Conservation (phyloP, 2,797 vertebrate species). For the Xenentodon cancila region DNA sequence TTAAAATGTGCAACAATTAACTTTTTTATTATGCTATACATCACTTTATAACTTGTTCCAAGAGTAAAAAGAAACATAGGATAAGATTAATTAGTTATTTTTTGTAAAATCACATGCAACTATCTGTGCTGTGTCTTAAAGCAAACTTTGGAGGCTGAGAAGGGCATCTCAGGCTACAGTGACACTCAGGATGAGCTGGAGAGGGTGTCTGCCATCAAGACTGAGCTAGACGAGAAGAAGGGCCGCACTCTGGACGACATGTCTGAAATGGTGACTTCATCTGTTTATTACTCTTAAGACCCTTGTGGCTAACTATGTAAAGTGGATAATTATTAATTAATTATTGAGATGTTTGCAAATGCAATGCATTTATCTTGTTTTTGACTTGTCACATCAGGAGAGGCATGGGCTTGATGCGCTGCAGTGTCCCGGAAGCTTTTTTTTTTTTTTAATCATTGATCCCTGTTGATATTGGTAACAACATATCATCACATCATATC, state of each 20-base stretch:
- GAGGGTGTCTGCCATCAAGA: conserved; percentile 93
- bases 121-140: conserved; percentile 64
- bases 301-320: too few species aligned
- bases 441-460: too few species aligned
- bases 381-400: background rate
- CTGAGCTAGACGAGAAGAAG: conserved; percentile 94
- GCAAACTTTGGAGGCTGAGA: conserved; percentile 92
- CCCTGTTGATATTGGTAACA: too few species aligned
- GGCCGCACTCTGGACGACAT: conserved; percentile 92
- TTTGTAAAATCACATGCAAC: background rate
- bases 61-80: background rate
- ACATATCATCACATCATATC: too few species aligned
- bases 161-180: conserved; percentile 93
- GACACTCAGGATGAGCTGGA: conserved; percentile 95
- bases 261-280: conserved; percentile 92
- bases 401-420: too few species aligned
- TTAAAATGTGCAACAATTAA: too few species aligned
- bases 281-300: background rate
- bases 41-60: background rate
- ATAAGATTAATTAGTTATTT: background rate
- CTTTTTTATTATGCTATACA: too few species aligned
- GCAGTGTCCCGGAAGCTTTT: too few species aligned
- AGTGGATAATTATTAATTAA: too few species aligned
- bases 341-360: too few species aligned
- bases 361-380: background rate